These are phyloP conservation scores for Metallyticus violacea DNA, from an alignment of 2,888 invertebrate species.

Conservation along the genomic window DNA sequence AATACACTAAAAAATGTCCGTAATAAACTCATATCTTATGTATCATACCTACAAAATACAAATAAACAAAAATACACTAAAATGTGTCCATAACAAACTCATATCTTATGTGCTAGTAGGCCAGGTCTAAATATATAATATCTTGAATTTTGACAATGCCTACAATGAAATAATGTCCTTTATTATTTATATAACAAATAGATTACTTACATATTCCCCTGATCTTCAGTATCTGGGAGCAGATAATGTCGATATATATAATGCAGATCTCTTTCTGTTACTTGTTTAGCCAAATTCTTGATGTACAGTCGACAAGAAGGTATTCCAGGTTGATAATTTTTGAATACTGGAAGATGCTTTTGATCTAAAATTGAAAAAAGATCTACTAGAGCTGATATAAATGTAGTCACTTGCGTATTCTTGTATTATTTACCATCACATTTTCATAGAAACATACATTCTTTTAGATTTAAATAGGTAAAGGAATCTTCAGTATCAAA, in stretches of 20 bases:
- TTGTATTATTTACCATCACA: too few species aligned
- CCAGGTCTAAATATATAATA: too few species aligned
- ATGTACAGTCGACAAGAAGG: slow-evolving; percentile 85
- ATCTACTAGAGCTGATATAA: too few species aligned
- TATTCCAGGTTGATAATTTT: slow-evolving; percentile 79
- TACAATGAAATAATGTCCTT: too few species aligned
- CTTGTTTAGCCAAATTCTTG: slow-evolving; percentile 84
- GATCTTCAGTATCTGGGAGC: slow-evolving; percentile 46
- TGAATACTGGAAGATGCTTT: slow-evolving; percentile 73
- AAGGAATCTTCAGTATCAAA: too few species aligned
- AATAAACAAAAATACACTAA: background rate
- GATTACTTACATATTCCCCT: slow-evolving; percentile 42
- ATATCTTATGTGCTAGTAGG: background rate
- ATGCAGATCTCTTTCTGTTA: slow-evolving; percentile 69
- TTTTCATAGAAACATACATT: too few species aligned
- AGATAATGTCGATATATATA: slow-evolving; percentile 71
- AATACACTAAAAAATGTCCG: background rate
- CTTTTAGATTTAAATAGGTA: too few species aligned
- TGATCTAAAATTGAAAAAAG: slow-evolving; percentile 54
- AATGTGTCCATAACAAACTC: background rate
- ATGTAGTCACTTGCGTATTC: too few species aligned
- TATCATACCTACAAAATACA: slow-evolving; percentile 50
- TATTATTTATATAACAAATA: too few species aligned
- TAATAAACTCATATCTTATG: background rate
- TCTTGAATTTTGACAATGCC: too few species aligned